Percentiles rank a stretch among this genome's conserved stretches.
These are phyloP conservation scores for Serripes groenlandicus DNA, from an alignment of 2,888 invertebrate genomes.

Conservation along the genomic window DNA sequence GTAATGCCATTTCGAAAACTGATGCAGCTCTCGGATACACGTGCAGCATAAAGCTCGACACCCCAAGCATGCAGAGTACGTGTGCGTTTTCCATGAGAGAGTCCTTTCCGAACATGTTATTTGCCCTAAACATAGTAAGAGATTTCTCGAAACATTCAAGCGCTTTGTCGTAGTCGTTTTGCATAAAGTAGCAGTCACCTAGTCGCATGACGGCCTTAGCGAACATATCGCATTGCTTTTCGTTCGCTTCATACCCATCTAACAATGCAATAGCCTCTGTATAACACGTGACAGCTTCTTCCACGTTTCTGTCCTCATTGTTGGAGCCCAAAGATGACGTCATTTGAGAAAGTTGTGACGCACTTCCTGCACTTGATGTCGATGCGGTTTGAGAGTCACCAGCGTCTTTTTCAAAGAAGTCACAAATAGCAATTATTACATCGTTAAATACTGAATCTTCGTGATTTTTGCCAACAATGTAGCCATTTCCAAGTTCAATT, in stretches of 20 bases:
- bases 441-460: conserved; percentile 82
- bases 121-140: conserved; percentile 78
- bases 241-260: conserved; percentile 73
- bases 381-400: conserved; percentile 76
- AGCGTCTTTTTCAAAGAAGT: conserved; percentile 82
- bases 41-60: conserved; percentile 84
- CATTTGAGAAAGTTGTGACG: conserved; percentile 68
- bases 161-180: conserved; percentile 83
- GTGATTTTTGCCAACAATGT: conserved; percentile 80
- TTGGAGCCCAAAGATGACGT: conserved; percentile 69
- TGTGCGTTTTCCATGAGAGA: conserved; percentile 84
- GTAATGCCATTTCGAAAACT: conserved; percentile 84
- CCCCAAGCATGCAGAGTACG: conserved; percentile 85
- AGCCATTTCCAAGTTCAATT: conserved; percentile 84
- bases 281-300: conserved; percentile 84
- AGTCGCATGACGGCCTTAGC: conserved; percentile 82
- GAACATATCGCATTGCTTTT: conserved; percentile 76
- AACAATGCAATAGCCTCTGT: conserved; percentile 81
- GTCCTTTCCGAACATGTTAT: conserved; percentile 77
- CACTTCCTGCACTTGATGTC: conserved; percentile 63
- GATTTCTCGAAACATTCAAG: conserved; percentile 84
- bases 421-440: conserved; percentile 81
- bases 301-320: conserved; percentile 76
- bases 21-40: conserved; percentile 84
- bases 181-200: conserved; percentile 85